phyloP scores from a whole-genome alignment of 2,113 vertebrate genomes.

The Coptodon rendalli region DNA sequence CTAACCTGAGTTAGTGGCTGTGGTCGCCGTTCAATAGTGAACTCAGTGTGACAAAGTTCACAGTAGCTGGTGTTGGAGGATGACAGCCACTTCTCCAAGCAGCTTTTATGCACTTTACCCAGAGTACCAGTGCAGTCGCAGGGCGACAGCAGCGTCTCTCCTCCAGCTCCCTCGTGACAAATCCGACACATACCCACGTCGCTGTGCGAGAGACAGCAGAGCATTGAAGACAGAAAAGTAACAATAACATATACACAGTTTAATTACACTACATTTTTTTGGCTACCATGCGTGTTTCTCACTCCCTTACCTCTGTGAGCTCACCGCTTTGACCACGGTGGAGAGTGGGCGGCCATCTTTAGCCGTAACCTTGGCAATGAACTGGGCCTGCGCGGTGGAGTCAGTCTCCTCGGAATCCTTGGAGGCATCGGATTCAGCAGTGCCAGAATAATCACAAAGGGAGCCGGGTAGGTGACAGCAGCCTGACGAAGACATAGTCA shows the following conservation, averaged over 20 bases:
- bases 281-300: background rate
- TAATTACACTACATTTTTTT: background rate
- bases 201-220: constrained; percentile 46
- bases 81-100: constrained; percentile 96
- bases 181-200: constrained; percentile 97
- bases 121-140: constrained; percentile 93
- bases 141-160: constrained; percentile 88
- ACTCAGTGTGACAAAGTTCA: constrained; percentile 97
- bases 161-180: constrained; percentile 91
- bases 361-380: constrained; percentile 88
- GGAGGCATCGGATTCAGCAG: constrained; percentile 71
- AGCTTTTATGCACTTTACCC: constrained; percentile 97
- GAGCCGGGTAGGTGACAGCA: constrained; percentile 95
- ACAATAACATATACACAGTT: background rate
- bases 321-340: constrained; percentile 89
- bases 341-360: constrained; percentile 92
- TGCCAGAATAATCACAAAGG: constrained; percentile 88
- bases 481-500: constrained; percentile 88
- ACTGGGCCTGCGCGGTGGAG: constrained; percentile 79
- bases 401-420: constrained; percentile 86
- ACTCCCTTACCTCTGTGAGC: constrained; percentile 79
- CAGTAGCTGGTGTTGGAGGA: constrained; percentile 99
- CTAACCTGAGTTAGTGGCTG: constrained; percentile 91
- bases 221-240: background rate
- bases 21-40: constrained; percentile 89